Evolutionary conservation across 2,888 invertebrate species (phyloP), one percentile per base, ranked within the genome.

Genomic region (Temnothorax unifasciatus): DNA sequence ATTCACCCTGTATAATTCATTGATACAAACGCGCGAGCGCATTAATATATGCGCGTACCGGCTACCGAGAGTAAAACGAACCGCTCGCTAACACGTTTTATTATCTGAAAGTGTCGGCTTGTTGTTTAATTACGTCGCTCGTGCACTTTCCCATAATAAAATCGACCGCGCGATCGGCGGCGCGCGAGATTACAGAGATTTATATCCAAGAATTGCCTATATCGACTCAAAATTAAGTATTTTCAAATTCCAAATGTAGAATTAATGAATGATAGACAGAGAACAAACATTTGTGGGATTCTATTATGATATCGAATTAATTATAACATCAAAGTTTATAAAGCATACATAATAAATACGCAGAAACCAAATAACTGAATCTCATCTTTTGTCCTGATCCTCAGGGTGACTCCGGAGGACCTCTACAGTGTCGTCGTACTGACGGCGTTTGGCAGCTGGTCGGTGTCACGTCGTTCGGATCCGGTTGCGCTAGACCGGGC

Each of bases 331-430:
- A 61, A 25, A 57, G 3, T 13, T 11, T 29, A 1, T 29, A 1
- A 8, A n/a, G 9, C 11, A 59, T 59, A 59, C n/a, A n/a, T n/a
- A n/a, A 59, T n/a, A 21, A 29, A 29, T 29, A 3, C 29, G 29
- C 29, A 29, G 29, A 29, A 29, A 29, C 29, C 3, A 34, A 34
- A 34, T 34, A 34, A 34, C 34, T 34, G 34, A 34, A 34, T 34
- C 6, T 34, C 34, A 6, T 25, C 50, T 21, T 38, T 13, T 21
- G 29, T 25, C 18, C 8, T 50, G 41, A 75, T 85, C 92, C 94
- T 63, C 95, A 98, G 98, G 98, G 98, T 4, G 98, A 98, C 95
- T 98, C 98, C 3, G 98, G 98, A 0, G 98, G 98, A 0, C 98
- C 98, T 0, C 95, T 99, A 15, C 98, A 98, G 94, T 98, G 98